A percentile compares a stretch with the other conserved stretches of the same genome.
phyloP scores from a whole-genome alignment of 2,113 vertebrate genomes.

The Elgaria multicarinata region DNA sequence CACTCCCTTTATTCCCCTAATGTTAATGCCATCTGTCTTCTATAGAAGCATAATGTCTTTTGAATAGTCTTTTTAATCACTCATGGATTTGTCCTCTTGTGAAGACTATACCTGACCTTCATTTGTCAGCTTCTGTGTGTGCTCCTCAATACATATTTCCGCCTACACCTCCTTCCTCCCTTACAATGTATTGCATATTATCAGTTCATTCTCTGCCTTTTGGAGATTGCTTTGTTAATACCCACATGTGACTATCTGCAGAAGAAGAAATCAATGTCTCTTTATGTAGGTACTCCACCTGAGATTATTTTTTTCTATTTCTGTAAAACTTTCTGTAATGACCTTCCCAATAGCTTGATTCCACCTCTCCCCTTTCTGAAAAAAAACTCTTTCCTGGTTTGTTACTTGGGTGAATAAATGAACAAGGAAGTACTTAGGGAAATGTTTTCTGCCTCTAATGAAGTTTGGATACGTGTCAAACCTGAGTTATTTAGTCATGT shows the following conservation, averaged over 20 bases:
- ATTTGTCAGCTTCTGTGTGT: constrained; percentile 32
- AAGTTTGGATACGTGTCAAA: not conserved
- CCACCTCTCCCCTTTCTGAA: not conserved
- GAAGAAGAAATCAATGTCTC: constrained; percentile 18
- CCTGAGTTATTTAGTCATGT: not conserved
- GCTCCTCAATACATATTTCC: not conserved
- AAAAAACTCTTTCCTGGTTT: not conserved
- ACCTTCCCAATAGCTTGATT: not conserved
- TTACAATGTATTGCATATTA: constrained; percentile 14
- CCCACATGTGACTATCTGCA: not conserved
- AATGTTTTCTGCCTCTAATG: not conserved
- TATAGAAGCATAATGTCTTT: constrained; percentile 52
- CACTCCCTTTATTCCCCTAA: constrained; percentile 55
- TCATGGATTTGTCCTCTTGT: constrained; percentile 40
- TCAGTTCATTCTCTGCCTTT: constrained; percentile 8
- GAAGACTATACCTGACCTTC: constrained; percentile 50
- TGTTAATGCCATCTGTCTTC: constrained; percentile 64
- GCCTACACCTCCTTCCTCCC: accelerated
- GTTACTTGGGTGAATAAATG: not conserved
- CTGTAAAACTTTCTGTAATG: not conserved
- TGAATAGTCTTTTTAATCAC: constrained; percentile 67
- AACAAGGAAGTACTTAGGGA: not conserved
- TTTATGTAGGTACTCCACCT: not conserved
- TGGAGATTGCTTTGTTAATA: constrained; percentile 29
- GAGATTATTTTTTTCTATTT: not conserved